These are phyloP conservation scores for Leucoraja ocellata DNA, from an alignment of 2,797 vertebrate genomes.

Conservation along the genomic window DNA sequence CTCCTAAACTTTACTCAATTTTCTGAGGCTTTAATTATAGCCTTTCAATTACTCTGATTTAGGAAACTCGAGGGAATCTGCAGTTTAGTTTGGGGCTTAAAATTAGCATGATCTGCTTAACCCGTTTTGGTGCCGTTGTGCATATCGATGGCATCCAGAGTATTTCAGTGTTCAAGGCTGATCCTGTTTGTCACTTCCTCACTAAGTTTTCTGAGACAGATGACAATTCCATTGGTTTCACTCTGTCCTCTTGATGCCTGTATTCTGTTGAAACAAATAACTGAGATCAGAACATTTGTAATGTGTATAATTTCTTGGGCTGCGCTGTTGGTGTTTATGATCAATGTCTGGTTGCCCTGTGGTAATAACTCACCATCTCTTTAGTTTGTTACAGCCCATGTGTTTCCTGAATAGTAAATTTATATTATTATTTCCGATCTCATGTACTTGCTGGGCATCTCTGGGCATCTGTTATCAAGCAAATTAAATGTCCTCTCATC, in stretches of 20 bases:
- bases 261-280: neutral
- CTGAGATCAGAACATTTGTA: neutral
- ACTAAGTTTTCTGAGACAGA: neutral
- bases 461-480: too few relatives aligned
- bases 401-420: neutral
- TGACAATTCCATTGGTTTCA: neutral
- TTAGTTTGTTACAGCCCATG: neutral
- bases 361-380: neutral
- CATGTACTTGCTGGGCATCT: too few relatives aligned
- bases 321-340: neutral
- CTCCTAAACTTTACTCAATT: neutral
- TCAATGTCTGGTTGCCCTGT: neutral
- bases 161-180: too few relatives aligned
- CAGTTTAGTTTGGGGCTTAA: neutral
- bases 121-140: neutral
- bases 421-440: neutral
- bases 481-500: too few relatives aligned
- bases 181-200: neutral
- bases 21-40: neutral
- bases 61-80: too few relatives aligned
- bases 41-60: neutral
- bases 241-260: neutral
- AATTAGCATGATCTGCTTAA: neutral
- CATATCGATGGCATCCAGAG: neutral
- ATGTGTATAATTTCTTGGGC: neutral